These are phyloP conservation scores for Cryptomyrus ogoouensis DNA, from an alignment of 2,113 vertebrate species.

Conservation along the genomic window DNA sequence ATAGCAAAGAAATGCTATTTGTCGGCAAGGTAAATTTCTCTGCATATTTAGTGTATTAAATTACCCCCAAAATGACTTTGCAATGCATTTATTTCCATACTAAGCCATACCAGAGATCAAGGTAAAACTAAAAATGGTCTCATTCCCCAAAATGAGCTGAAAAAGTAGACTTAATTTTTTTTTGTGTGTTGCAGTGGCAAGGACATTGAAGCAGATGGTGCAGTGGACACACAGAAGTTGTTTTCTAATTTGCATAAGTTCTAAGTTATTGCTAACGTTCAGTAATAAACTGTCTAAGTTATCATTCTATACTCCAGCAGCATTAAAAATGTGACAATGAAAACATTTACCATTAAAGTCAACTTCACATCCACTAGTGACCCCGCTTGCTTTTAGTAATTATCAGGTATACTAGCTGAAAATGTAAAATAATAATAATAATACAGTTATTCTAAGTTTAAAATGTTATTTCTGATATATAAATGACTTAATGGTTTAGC, in stretches of 20 bases:
- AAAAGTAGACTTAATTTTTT: neutral
- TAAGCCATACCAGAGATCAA: neutral
- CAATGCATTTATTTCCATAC: neutral
- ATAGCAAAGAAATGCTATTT: neutral
- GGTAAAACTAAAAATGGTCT: neutral
- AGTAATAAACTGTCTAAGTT: neutral
- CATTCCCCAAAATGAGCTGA: neutral
- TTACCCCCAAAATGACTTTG: neutral
- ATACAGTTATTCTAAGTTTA: neutral
- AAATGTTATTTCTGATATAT: neutral
- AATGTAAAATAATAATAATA: neutral
- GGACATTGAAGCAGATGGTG: conserved; percentile 12
- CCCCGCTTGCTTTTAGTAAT: neutral
- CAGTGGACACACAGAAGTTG: neutral
- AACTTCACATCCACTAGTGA: neutral
- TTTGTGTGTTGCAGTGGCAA: neutral
- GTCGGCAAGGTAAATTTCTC: neutral
- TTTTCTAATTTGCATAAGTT: neutral
- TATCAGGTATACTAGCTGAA: neutral
- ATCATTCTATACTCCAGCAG: neutral
- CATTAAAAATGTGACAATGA: neutral
- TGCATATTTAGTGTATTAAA: neutral
- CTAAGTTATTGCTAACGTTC: neutral
- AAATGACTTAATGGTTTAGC: neutral
- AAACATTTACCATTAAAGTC: neutral